Evolutionary conservation across 1,140 invertebrate species (phyloP), one percentile per base, ranked within the genome.

Genomic region (Batillaria attramentaria): DNA sequence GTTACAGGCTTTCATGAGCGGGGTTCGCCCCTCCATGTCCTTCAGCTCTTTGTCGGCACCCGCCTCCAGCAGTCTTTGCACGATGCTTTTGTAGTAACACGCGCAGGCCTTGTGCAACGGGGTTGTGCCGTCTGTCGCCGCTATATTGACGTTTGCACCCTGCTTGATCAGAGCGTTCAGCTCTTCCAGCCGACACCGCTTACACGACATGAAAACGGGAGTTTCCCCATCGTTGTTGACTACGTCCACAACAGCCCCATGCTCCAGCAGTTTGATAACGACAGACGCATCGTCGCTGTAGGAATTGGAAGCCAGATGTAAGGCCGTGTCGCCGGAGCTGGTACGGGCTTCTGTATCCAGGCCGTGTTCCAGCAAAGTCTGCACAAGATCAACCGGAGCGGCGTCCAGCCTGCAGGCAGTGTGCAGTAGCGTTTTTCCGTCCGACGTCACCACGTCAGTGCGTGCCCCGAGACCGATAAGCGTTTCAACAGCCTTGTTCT

Each of bases 361-460:
- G 35, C 66, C 66, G 18, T 69, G 39, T 13, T 69, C 13, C 3
- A 69, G 37, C 66, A 69, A 41, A 6, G 28, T n/a, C 37, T 1
- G 18, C 6, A 82, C 81, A 5, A 95, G 94, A 73, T 95, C 93
- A 86, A 95, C 94, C 88, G 97, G 96, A n/a, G n/a, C n/a, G n/a
- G n/a, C n/a, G 0, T 96, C 95, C n/a, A 42, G 96, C 69, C 80
- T 80, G 43, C 83, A 79, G 8, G 86, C 85, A 72, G 83, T 75
- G 79, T 83, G 84, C 20, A 90, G 79, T 16, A 87, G 72, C 20
- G 87, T 88, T 74, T 90, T 85, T 16, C 85, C 84, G 46, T 83
- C 75, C 18, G 73, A 77, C 46, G 96, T 95, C 66, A 94, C 93
- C 84, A 96, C 95, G 91, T 98, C 95, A 8, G 96, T 94, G 31